phyloP scores from a whole-genome alignment of 2,888 invertebrate genomes.

The Diaperis boleti region DNA sequence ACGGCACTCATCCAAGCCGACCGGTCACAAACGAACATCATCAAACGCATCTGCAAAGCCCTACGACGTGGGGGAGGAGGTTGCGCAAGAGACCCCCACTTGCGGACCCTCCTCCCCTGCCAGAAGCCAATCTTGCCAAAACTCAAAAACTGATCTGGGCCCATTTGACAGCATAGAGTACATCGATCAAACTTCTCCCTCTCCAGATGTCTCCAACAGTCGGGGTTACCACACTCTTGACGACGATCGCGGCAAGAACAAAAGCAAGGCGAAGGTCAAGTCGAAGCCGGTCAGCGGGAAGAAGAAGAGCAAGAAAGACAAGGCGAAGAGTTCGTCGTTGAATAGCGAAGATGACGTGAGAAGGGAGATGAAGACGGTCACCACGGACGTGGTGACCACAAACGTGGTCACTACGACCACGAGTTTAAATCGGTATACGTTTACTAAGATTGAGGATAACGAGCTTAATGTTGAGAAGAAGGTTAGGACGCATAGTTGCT shows the following conservation, averaged over 20 bases:
- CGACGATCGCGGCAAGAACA: conserved; percentile 33
- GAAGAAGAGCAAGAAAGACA: conserved; percentile 55
- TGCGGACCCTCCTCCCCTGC: conserved; percentile 72
- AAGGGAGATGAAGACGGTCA: conserved; percentile 53
- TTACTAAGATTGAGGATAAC: conserved; percentile 57
- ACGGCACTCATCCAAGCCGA: conserved; percentile 55
- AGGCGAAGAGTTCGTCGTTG: conserved; percentile 44
- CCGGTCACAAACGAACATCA: conserved; percentile 61
- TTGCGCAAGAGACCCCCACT: conserved; percentile 63
- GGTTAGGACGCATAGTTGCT: conserved; percentile 64
- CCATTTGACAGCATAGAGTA: conserved; percentile 69
- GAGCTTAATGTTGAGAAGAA: conserved; percentile 53
- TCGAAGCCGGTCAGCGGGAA: conserved; percentile 53
- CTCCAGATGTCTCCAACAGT: conserved; percentile 65
- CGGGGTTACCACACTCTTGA: conserved; percentile 42
- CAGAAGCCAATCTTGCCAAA: conserved; percentile 71
- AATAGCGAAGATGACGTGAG: conserved; percentile 39
- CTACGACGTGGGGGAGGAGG: conserved; percentile 70
- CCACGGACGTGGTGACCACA: conserved; percentile 59
- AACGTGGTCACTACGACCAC: conserved; percentile 60
- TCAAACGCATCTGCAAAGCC: conserved; percentile 58
- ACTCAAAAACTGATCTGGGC: conserved; percentile 53
- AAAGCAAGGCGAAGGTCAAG: conserved; percentile 32
- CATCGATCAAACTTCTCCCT: conserved; percentile 76
- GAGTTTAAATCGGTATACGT: conserved; percentile 61